Evolutionary conservation across 2,797 vertebrate genomes (phyloP), one percentile per base, ranked within the genome.

Genomic region (Sphaeramia orbicularis): DNA sequence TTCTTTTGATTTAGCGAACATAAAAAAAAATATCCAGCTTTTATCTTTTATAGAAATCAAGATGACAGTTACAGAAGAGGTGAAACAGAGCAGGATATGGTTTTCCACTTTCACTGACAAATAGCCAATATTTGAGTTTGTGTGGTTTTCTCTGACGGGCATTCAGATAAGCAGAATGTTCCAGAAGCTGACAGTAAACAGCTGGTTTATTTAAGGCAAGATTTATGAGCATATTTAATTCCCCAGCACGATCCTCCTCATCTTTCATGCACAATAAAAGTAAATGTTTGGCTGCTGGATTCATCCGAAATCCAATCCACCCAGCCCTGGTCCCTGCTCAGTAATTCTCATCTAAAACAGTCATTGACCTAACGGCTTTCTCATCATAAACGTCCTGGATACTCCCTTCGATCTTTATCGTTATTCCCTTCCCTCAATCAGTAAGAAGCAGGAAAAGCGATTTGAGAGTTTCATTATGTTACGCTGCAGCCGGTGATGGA

Each of bases 341-440:
- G 24, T 40, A 53, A 67, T 16, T 59, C 41, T 44, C 41, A 21
- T 41, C 27, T 48, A 53, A 64, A 66, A 14, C 13, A 59, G 12
- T 52, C 42, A 18, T 2, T 56, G 1, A 65, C 21, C 14, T 3
- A 52, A 53, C 47, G 18, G 41, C 16, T 24, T n/a, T 41, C 11
- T 63, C 40, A 15, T 65, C 50, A 65, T 37, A 77, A 74, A 80
- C 18, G 69, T 59, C 51, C 30, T 42, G 43, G 36, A 58, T 35
- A 10, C 64, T 61, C 35, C 47, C 30, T 27, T 27, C 24, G 24
- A 32, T 57, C 58, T 65, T 69, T 56, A 53, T 67, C 65, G 51
- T 78, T 69, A 75, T 54, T 71, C 53, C 48, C 24, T 76, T 51
- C 59, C 59, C 81, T 83, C 72, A 71, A 73, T 85, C 84, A 81